These are phyloP conservation scores for Trachymyrmex septentrionalis DNA, from an alignment of 1,140 invertebrate species.

Conservation along the genomic window DNA sequence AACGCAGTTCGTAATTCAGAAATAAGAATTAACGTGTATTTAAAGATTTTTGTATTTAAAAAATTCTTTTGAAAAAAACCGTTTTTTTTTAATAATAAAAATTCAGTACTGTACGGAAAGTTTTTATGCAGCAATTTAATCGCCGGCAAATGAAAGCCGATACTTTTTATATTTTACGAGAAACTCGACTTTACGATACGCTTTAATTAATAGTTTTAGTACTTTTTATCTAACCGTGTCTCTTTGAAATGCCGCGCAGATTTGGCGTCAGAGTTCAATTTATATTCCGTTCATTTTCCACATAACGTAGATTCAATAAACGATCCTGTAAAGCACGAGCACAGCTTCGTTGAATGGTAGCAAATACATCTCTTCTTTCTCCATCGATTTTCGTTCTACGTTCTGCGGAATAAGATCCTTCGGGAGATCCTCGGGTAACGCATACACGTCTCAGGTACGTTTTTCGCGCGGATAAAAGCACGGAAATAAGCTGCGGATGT, in stretches of 20 bases:
- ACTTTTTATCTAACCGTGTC: background rate
- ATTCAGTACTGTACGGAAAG: background rate
- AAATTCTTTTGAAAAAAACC: background rate
- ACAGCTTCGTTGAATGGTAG: constrained; percentile 12
- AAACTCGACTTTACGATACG: background rate
- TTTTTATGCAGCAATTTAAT: background rate
- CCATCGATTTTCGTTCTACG: constrained; percentile 9
- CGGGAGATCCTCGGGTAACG: constrained; percentile 17
- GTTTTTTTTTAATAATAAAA: background rate
- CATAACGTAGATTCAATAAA: constrained; percentile 36
- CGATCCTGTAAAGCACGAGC: constrained; percentile 25
- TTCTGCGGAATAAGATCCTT: constrained; percentile 45
- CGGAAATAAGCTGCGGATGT: constrained; percentile 33
- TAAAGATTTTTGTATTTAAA: background rate
- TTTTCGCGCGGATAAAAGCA: background rate
- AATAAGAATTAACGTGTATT: background rate
- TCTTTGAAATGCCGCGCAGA: background rate
- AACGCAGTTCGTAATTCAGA: constrained; percentile 3
- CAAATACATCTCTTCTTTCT: constrained; percentile 43
- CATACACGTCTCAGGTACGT: background rate
- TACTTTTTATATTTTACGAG: background rate
- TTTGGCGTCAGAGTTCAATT: constrained; percentile 36
- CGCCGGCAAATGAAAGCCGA: background rate
- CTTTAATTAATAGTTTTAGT: constrained; percentile 23
- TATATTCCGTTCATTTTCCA: constrained; percentile 37